Conservation (phyloP, 2,797 vertebrate genomes). For the Valencia hispanica region DNA sequence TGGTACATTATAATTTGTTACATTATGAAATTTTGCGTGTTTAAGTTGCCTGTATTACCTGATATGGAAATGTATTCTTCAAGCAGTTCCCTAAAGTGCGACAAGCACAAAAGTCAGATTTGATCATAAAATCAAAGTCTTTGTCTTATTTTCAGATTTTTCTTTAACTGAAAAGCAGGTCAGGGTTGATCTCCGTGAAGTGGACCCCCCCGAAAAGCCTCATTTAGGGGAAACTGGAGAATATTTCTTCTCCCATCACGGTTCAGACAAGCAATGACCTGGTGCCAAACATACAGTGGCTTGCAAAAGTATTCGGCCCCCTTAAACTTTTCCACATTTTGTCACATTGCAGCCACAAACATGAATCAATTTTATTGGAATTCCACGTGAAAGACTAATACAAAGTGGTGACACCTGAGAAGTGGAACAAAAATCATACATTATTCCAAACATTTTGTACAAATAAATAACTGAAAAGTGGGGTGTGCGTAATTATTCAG, state of each 20-base stretch:
- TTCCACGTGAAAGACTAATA: too few relatives aligned
- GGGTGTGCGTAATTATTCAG: too few relatives aligned
- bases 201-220: slow-evolving; percentile 91
- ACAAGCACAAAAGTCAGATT: not conserved
- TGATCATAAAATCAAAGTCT: not conserved
- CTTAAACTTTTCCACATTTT: too few relatives aligned
- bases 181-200: slow-evolving; percentile 86
- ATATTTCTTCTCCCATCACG: slow-evolving; percentile 89
- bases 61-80: not conserved
- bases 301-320: too few relatives aligned
- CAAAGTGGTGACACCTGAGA: too few relatives aligned
- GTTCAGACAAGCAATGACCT: slow-evolving; percentile 93
- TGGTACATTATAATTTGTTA: not conserved
- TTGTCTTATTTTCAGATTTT: not conserved
- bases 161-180: slow-evolving; percentile 72
- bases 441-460: too few relatives aligned
- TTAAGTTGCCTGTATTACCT: not conserved
- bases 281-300: slow-evolving; percentile 88
- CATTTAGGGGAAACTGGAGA: slow-evolving; percentile 91
- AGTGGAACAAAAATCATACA: too few relatives aligned
- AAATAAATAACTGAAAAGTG: too few relatives aligned
- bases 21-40: not conserved
- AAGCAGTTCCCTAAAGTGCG: not conserved
- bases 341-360: too few relatives aligned
- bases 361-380: too few relatives aligned